Percentiles rank a stretch among this genome's conserved stretches.
These are phyloP conservation scores for Papilio demoleus DNA, from an alignment of 2,888 invertebrate species.

Conservation along the genomic window DNA sequence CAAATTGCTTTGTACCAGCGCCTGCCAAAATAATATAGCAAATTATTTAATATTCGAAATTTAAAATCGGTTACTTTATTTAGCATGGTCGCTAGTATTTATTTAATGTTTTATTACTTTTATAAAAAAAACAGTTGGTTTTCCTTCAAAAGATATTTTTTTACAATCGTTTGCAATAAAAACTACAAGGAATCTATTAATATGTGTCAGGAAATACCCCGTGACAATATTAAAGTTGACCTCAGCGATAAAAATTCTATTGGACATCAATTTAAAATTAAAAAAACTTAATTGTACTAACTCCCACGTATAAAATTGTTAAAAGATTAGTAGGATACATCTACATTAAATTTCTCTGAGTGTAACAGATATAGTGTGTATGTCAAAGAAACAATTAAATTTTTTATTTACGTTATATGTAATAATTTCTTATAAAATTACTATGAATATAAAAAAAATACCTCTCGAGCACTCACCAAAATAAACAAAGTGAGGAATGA, in stretches of 20 bases:
- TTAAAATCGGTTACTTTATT: neutral
- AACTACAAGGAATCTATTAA: neutral
- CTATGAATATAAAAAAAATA: too few relatives aligned
- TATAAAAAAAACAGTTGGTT: too few relatives aligned
- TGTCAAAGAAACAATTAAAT: too few relatives aligned
- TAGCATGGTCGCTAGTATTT: too few relatives aligned
- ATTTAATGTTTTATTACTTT: too few relatives aligned
- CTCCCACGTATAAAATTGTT: too few relatives aligned
- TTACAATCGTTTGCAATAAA: neutral
- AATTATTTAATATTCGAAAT: neutral
- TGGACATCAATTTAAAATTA: neutral
- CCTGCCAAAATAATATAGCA: neutral
- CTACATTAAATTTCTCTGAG: too few relatives aligned
- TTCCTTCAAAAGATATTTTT: neutral
- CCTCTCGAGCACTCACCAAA: conserved; percentile 47
- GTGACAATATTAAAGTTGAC: conserved; percentile 1
- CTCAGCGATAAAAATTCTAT: neutral
- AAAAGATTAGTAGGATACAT: too few relatives aligned
- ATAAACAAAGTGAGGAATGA: conserved; percentile 46
- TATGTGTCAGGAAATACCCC: neutral
- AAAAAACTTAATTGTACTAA: too few relatives aligned
- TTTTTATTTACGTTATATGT: too few relatives aligned
- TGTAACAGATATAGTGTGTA: too few relatives aligned
- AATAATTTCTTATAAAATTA: too few relatives aligned
- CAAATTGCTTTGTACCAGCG: neutral